Percentiles rank a stretch among this genome's conserved stretches.
These are phyloP conservation scores for Trichonephila clavipes DNA, from an alignment of 1,140 invertebrate species.

Conservation along the genomic window DNA sequence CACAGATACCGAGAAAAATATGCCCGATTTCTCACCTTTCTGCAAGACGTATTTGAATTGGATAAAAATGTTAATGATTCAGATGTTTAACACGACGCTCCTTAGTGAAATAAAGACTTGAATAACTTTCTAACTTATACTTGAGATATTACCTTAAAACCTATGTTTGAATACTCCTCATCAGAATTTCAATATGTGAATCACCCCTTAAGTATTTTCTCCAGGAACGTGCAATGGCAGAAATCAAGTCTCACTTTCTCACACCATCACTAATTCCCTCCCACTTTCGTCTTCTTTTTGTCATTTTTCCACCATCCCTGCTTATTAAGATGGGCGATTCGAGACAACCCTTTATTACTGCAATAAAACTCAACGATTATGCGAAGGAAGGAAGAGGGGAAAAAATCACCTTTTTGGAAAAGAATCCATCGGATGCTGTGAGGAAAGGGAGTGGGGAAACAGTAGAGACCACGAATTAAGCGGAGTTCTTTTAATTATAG, in stretches of 20 bases:
- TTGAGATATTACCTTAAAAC: no score
- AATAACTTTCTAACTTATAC: no score
- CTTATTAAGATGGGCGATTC: slow-evolving; percentile 54
- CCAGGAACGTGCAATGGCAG: not conserved
- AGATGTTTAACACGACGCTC: no score
- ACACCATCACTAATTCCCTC: not conserved
- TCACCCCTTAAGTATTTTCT: not conserved
- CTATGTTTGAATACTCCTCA: not conserved
- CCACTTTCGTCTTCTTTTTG: not conserved
- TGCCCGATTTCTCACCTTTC: no score
- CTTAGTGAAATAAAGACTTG: no score
- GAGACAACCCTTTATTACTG: slow-evolving; percentile 54
- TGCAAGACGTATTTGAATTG: no score
- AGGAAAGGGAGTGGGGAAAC: not conserved
- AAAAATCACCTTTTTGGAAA: not conserved
- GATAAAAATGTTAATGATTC: no score
- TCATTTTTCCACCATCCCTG: not conserved
- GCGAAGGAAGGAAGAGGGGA: not conserved
- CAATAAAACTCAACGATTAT: slow-evolving; percentile 52
- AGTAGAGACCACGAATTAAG: not conserved
- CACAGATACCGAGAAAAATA: no score
- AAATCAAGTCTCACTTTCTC: not conserved
- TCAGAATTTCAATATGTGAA: not conserved
- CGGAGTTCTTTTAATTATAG: slow-evolving; percentile 12
- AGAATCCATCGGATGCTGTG: not conserved